Conservation (phyloP, 2,797 vertebrate species). For the Perodicticus potto region DNA sequence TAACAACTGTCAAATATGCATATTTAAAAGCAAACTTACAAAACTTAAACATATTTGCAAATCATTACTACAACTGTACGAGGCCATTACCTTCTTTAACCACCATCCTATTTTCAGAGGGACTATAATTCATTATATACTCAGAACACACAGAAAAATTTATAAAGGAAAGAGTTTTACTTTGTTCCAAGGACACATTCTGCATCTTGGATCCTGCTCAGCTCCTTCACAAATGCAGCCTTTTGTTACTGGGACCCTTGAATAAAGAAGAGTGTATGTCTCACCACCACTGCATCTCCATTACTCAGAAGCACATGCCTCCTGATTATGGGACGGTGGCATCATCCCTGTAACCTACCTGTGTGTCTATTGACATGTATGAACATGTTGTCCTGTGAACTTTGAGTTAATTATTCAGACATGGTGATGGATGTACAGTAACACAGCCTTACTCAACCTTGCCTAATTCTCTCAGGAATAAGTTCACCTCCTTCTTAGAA, state of each 20-base stretch:
- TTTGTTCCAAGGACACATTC: neutral
- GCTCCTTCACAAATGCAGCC: neutral
- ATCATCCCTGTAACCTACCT: neutral
- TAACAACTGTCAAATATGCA: neutral
- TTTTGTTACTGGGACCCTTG: neutral
- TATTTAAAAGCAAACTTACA: neutral
- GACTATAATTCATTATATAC: neutral
- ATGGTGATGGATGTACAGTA: neutral
- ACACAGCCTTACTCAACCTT: neutral
- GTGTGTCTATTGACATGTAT: neutral
- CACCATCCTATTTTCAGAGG: slow-evolving; percentile 17
- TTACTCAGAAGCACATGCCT: neutral
- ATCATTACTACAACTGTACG: neutral
- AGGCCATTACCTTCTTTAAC: neutral
- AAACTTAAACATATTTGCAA: slow-evolving; percentile 4
- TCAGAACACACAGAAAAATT: neutral
- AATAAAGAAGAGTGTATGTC: neutral
- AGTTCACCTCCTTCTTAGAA: neutral
- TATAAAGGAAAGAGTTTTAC: neutral
- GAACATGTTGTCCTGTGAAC: neutral
- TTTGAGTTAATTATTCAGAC: neutral
- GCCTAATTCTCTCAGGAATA: neutral
- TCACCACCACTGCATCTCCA: neutral
- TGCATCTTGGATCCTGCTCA: neutral
- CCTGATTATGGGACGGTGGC: neutral